Percentiles rank a stretch among this genome's conserved stretches.
These are phyloP conservation scores for Autographa gamma DNA, from an alignment of 2,888 invertebrate genomes.

Conservation along the genomic window DNA sequence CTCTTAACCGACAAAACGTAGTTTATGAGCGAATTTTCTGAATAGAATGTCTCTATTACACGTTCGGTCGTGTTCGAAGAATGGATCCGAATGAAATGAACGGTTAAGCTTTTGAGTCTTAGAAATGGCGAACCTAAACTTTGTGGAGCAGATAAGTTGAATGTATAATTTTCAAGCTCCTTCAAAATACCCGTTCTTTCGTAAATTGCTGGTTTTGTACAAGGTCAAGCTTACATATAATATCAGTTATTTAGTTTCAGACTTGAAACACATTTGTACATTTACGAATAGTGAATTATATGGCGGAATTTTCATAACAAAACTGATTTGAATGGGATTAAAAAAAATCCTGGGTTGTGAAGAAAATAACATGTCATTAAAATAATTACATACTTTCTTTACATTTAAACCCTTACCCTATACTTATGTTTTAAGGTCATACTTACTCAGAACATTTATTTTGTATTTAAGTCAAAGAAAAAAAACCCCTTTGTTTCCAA, in stretches of 20 bases:
- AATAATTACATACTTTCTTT: not conserved
- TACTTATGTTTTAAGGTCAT: not conserved
- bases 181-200: conserved; percentile 23
- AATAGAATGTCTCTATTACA: conserved; percentile 58
- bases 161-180: conserved; percentile 35
- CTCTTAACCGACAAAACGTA: conserved; percentile 58
- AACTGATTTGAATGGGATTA: not conserved
- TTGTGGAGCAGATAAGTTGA: conserved; percentile 37
- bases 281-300: conserved; percentile 30
- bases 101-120: conserved; percentile 44
- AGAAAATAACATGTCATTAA: conserved; percentile 3
- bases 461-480: not conserved
- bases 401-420: not conserved
- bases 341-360: not conserved
- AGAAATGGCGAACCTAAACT: conserved; percentile 32
- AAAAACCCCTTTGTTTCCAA: not conserved
- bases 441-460: not conserved
- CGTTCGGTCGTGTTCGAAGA: conserved; percentile 37
- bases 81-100: conserved; percentile 59
- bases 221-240: conserved; percentile 33
- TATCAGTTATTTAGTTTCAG: conserved; percentile 34
- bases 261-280: conserved; percentile 10
- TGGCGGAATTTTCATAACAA: not conserved
- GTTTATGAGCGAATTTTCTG: conserved; percentile 64
- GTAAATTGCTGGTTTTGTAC: conserved; percentile 30